Evolutionary conservation across 2,113 vertebrate genomes (phyloP).

Genomic region (Columba livia): DNA sequence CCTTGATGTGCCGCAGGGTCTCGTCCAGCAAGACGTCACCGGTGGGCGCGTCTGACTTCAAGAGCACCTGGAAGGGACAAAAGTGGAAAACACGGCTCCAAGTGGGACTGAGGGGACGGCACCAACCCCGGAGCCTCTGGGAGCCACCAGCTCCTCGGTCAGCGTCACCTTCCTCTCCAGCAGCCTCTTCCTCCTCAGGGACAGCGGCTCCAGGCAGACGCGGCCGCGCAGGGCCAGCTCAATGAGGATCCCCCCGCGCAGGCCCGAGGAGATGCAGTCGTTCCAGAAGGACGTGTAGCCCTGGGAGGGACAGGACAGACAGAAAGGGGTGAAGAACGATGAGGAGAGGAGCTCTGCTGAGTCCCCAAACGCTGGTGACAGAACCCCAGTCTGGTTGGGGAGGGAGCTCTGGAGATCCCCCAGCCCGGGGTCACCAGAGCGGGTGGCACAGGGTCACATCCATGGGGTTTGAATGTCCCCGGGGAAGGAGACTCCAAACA

Average conservation of each 20-base stretch:
- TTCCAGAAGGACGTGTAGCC: constrained; percentile 89
- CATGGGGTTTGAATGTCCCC: too few relatives aligned
- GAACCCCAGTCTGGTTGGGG: too few relatives aligned
- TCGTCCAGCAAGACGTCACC: constrained; percentile 85
- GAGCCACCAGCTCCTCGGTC: rapidly evolving
- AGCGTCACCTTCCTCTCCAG: constrained; percentile 80
- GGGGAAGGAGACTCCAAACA: too few relatives aligned
- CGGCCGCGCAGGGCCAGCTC: constrained; percentile 81
- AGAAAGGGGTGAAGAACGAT: neutral
- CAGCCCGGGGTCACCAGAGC: too few relatives aligned
- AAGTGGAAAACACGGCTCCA: rapidly evolving
- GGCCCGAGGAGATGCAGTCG: constrained; percentile 86
- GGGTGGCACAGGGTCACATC: too few relatives aligned
- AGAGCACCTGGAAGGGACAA: constrained; percentile 72
- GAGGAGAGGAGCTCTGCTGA: neutral
- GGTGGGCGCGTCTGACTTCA: constrained; percentile 78
- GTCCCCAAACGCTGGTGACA: too few relatives aligned
- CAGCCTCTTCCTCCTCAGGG: constrained; percentile 76
- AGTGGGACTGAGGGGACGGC: neutral
- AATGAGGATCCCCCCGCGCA: constrained; percentile 81
- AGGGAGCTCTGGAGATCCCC: too few relatives aligned
- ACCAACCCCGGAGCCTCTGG: neutral
- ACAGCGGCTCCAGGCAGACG: constrained; percentile 75
- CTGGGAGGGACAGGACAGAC: constrained; percentile 21
- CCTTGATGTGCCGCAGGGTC: constrained; percentile 85